Evolutionary conservation across 2,113 vertebrate species (phyloP).

Genomic region (Hippopotamus amphibius): DNA sequence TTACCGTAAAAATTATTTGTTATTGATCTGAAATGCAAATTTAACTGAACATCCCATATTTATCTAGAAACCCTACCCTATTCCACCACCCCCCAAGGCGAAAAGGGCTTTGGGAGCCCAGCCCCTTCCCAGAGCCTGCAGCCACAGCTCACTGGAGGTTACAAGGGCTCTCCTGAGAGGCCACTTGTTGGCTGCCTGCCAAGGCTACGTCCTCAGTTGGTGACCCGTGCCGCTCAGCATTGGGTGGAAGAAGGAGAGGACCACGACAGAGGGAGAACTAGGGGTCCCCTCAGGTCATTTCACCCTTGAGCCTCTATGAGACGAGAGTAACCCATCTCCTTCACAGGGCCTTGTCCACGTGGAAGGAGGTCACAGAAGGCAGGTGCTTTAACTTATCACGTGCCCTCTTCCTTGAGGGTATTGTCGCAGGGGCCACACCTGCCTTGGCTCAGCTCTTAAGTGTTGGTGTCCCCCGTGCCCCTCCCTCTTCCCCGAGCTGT

Average conservation of each 20-base stretch:
- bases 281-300: neutral
- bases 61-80: neutral
- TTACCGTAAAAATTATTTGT: conserved; percentile 2
- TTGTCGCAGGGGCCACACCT: neutral
- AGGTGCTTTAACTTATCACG: neutral
- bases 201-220: neutral
- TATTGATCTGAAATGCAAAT: neutral
- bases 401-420: neutral
- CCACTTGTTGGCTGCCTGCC: neutral
- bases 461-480: too few species aligned
- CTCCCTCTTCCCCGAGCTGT: neutral
- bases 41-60: neutral
- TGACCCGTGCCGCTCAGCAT: neutral
- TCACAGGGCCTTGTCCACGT: neutral
- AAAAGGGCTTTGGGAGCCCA: neutral
- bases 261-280: neutral
- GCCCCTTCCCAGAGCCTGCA: neutral
- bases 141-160: neutral
- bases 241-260: neutral
- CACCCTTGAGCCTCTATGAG: neutral
- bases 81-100: neutral
- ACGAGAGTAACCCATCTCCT: neutral
- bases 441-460: neutral
- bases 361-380: neutral
- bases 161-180: neutral